Percentiles rank a stretch among this genome's conserved stretches.
Conservation (phyloP, 1,140 invertebrate genomes). For the Linepithema humile region DNA sequence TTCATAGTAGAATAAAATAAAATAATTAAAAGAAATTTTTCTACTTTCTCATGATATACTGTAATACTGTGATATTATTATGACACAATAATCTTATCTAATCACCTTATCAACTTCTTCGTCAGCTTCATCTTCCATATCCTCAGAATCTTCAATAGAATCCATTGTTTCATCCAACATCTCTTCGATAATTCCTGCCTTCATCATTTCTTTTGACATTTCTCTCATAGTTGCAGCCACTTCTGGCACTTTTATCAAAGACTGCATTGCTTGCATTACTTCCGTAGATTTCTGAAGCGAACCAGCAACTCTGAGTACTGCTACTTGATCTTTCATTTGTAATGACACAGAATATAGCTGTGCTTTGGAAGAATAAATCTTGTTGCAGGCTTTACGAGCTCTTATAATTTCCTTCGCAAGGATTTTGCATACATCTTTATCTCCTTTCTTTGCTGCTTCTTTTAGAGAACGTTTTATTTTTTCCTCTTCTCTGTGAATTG, state of each 20-base stretch:
- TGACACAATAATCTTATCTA: too few species aligned
- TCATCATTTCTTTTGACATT: slow-evolving; percentile 99
- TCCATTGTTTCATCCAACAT: slow-evolving; percentile 99
- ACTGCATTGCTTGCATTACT: slow-evolving; percentile 99
- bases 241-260: slow-evolving; percentile 95
- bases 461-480: slow-evolving; percentile 97
- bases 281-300: slow-evolving; percentile 96
- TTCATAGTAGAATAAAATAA: neutral
- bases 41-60: neutral
- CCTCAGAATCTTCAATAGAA: slow-evolving; percentile 93
- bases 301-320: slow-evolving; percentile 95
- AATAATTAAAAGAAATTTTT: neutral
- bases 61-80: too few species aligned
- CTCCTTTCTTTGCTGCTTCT: slow-evolving; percentile 97
- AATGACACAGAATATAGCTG: slow-evolving; percentile 98
- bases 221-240: slow-evolving; percentile 98
- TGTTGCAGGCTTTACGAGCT: slow-evolving; percentile 94
- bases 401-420: slow-evolving; percentile 98
- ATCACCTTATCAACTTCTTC: slow-evolving; percentile 95
- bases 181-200: slow-evolving; percentile 90
- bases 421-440: slow-evolving; percentile 97
- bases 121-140: slow-evolving; percentile 96
- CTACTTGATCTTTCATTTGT: slow-evolving; percentile 99
- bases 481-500: slow-evolving; percentile 98
- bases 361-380: slow-evolving; percentile 98